phyloP scores from a whole-genome alignment of 2,888 invertebrate species.

The Drosophila nr. perissopoda region DNA sequence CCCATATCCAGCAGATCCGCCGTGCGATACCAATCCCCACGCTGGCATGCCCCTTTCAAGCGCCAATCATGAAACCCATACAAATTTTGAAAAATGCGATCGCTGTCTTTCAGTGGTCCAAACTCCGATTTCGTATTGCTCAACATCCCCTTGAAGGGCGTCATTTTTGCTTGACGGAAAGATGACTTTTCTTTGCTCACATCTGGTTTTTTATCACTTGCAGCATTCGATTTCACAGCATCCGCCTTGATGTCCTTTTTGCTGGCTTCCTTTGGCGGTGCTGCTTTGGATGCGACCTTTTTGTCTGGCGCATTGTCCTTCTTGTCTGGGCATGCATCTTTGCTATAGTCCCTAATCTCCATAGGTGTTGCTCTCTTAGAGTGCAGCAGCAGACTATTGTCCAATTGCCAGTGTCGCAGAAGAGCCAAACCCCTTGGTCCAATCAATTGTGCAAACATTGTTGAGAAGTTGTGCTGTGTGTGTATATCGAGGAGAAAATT shows the following conservation, averaged over 20 bases:
- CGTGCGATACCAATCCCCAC: slow-evolving; percentile 99
- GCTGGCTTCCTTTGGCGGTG: neutral
- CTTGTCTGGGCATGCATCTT: neutral
- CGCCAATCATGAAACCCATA: slow-evolving; percentile 99
- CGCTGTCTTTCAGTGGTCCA: slow-evolving; percentile 93
- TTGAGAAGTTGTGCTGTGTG: neutral
- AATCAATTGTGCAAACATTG: slow-evolving; percentile 14
- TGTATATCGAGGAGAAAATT: neutral
- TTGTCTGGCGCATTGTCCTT: neutral
- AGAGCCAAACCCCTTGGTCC: neutral
- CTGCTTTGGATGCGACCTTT: neutral
- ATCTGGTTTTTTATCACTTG: neutral
- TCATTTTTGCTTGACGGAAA: neutral
- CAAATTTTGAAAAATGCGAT: slow-evolving; percentile 98
- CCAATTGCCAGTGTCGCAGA: neutral
- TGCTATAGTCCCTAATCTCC: neutral
- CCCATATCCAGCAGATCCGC: slow-evolving; percentile 97
- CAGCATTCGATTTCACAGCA: neutral
- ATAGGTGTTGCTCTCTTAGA: neutral
- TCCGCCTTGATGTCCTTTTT: neutral
- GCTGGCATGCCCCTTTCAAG: slow-evolving; percentile 93
- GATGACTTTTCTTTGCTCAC: neutral
- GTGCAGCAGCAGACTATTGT: neutral
- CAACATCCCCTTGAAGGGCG: slow-evolving; percentile 84
- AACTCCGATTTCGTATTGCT: slow-evolving; percentile 87